Base-by-base conservation (phyloP, 1,140 invertebrate genomes). In the Drosophila sulfurigaster region DNA sequence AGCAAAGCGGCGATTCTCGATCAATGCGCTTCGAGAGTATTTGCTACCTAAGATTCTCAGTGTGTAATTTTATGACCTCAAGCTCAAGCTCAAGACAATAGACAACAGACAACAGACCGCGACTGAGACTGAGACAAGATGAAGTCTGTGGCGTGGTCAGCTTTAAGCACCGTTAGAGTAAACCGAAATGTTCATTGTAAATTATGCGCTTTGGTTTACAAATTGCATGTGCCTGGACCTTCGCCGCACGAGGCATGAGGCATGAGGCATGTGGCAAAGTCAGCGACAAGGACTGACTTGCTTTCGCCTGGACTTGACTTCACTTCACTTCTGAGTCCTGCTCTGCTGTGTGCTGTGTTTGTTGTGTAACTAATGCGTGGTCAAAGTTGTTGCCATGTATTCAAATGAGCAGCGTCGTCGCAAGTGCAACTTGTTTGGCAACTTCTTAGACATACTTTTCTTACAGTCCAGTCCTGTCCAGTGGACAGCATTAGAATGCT, bases 151-250 rank as follows among this genome's bases (percentile, higher is more conserved):
- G 7, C 67, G 63, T 48, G 66, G 81, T 75, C 66, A 72, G 62
- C 48, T 76, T 48, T 49, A 66, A 72, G 69, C 60, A 76, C 69
- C 54, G 67, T 54, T 59, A 38, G 62, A 60, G 43, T 49, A 20
- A 20, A 72, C 62, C 65, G 30, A 69, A 80, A 70, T 80, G 78
- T 78, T 74, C 74, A 76, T 88, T 83, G 83, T 88, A 88, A 88
- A 88, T 88, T 88, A 88, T 88, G 83, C 83, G 83, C 83, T 89
- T 88, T 88, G 83, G 80, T 87, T 89, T 81, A 88, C 83, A 88
- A 88, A 88, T 89, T 88, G 85, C 83, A 88, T 83, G 78, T 81
- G 85, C 78, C 80, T 54, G 54, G 51, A 25, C 41, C 41, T 4
- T 10, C 11, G 64, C 80, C 56, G 79, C 72, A 74, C 75, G 67